These are phyloP conservation scores for Coilia nasus DNA, from an alignment of 2,797 vertebrate species.

Conservation along the genomic window DNA sequence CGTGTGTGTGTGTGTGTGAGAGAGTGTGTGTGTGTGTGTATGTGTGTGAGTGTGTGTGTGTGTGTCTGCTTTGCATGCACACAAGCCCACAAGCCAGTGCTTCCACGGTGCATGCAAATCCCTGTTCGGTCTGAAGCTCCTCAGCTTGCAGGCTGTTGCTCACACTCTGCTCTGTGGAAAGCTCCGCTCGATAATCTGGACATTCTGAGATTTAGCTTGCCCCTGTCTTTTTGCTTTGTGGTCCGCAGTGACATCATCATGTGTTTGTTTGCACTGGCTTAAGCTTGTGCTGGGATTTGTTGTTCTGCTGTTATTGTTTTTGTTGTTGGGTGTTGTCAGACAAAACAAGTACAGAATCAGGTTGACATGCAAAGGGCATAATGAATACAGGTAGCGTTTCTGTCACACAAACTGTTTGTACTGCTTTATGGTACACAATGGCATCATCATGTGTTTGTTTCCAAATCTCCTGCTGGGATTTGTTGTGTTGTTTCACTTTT, in stretches of 20 bases:
- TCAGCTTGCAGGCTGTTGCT: neutral
- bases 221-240: neutral
- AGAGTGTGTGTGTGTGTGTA: too few species aligned
- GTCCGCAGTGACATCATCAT: neutral
- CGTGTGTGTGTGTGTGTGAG: too few species aligned
- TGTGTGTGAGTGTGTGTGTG: too few species aligned
- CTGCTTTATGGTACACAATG: neutral
- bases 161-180: neutral
- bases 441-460: slow-evolving; percentile 39
- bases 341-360: neutral
- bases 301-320: neutral
- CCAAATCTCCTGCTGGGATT: slow-evolving; percentile 25
- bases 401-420: neutral
- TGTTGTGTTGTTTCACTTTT: neutral
- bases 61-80: neutral
- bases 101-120: neutral
- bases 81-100: neutral
- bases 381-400: slow-evolving; percentile 26
- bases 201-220: neutral
- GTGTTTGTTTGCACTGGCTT: slow-evolving; percentile 17
- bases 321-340: neutral
- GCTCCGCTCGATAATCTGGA: neutral
- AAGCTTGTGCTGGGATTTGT: slow-evolving; percentile 7
- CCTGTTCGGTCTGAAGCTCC: neutral
- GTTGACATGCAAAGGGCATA: neutral